Base-by-base conservation (phyloP, 2,113 vertebrate species). In the Mobula birostris region DNA sequence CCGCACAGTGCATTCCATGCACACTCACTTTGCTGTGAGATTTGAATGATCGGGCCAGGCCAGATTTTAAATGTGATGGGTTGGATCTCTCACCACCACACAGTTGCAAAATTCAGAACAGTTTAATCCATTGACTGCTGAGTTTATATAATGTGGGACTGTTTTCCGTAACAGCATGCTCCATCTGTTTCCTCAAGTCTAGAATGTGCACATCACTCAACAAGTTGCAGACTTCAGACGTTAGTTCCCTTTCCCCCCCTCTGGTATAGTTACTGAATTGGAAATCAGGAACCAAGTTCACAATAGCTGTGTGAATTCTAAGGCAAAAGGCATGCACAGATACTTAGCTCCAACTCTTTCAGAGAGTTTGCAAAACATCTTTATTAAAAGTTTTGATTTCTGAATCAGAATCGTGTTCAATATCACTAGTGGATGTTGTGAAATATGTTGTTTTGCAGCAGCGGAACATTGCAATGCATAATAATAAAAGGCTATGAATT, bases 101-200 rank as follows among this genome's bases (percentile, higher is more conserved):
- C 29, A 8, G 14, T 90, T 7, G 15, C 61, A n/a, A 66, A 68
- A 66, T 32, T 7, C 56, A 27, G 40, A 85, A 24, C 61, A 66
- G 85, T 17, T 32, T 90, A 90, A 61, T 87, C 83, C 3, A 58
- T 87, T 63, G 56, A 87, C 82, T 87, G 48, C 85, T 66, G 85
- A 66, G 61, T 90, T 90, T n/a, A 66, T 90, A 32, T 15, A 63
- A 90, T 32, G 61, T 68, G 63, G 85, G 61, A 90, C 66, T 12
- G 61, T 90, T 90, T 90, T 27, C 61, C 17, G n/a, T 66, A n/a
- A 66, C 85, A 32, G 12, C 6, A 17, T 1, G 61, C 61, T 90
- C 85, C 85, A 90, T 90, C 85, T 90, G 85, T 90, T 90, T 90
- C 85, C 85, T 48, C 70, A 4, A 36, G 36, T 93, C 36, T 93